Evolutionary conservation across 2,113 vertebrate genomes (phyloP).

Genomic region (Peromyscus polionotus): DNA sequence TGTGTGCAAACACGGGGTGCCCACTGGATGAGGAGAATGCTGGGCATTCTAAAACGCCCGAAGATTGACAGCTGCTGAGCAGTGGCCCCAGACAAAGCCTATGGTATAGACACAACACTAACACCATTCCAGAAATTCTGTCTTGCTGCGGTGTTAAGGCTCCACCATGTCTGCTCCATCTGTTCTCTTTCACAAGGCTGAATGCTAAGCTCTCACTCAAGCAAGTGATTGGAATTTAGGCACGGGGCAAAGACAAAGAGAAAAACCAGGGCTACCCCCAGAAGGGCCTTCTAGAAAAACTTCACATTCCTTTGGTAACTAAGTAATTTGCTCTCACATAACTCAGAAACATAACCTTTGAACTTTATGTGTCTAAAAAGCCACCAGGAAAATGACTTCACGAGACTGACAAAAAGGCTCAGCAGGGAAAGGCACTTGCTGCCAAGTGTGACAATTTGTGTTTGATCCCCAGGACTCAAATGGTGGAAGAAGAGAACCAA

Average conservation of each 20-base stretch:
- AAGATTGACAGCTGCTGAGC: neutral
- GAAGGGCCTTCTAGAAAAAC: neutral
- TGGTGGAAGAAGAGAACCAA: neutral
- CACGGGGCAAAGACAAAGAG: neutral
- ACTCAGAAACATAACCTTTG: neutral
- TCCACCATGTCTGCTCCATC: neutral
- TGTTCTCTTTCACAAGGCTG: neutral
- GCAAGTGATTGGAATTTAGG: neutral
- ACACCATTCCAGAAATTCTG: conserved; percentile 36
- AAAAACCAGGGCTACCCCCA: neutral
- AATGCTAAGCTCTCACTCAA: neutral
- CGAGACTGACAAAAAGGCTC: neutral
- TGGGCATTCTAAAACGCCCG: neutral
- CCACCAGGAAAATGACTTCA: neutral
- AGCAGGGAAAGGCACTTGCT: neutral
- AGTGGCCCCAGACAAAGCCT: neutral
- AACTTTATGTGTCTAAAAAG: neutral
- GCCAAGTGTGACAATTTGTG: neutral
- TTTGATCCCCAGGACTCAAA: neutral
- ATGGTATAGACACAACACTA: neutral
- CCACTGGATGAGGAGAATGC: conserved; percentile 23
- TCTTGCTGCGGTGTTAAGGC: neutral
- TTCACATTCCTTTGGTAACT: neutral
- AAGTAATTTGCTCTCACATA: neutral
- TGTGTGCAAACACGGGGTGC: neutral